Percentiles rank a stretch among this genome's conserved stretches.
These are phyloP conservation scores for Pseudomyrmex cubaensis DNA, from an alignment of 1,140 invertebrate genomes.

Conservation along the genomic window DNA sequence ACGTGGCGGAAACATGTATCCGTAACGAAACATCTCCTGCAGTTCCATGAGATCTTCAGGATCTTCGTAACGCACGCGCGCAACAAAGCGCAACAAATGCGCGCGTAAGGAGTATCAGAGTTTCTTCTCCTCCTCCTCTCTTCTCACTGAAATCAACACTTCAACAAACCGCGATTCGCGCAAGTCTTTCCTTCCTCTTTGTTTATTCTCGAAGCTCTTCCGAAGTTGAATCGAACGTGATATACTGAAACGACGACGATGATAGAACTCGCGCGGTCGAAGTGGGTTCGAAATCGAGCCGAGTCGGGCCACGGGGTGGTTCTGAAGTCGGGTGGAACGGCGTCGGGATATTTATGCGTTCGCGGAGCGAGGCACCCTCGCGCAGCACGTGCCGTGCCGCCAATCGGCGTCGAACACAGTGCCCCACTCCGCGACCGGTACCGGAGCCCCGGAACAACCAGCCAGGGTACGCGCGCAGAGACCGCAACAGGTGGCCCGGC, in stretches of 20 bases:
- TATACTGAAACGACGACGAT: neutral
- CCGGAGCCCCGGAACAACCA: constrained; percentile 44
- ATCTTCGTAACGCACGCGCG: constrained; percentile 1
- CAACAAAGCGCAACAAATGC: neutral
- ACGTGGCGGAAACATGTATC: constrained; percentile 82
- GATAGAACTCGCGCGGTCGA: constrained; percentile 1
- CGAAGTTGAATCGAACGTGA: neutral
- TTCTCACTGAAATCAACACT: constrained; percentile 63
- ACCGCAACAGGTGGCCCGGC: constrained; percentile 83
- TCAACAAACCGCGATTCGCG: constrained; percentile 23
- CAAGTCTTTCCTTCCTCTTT: neutral
- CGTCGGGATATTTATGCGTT: constrained; percentile 81
- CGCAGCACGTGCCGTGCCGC: constrained; percentile 82
- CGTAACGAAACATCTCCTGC: constrained; percentile 84
- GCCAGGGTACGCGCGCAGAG: constrained; percentile 53
- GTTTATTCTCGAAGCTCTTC: too few species aligned
- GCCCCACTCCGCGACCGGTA: constrained; percentile 67
- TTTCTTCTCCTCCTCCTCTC: neutral
- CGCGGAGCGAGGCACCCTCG: constrained; percentile 80
- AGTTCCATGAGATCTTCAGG: constrained; percentile 76
- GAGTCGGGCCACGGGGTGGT: constrained; percentile 71
- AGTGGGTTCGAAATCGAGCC: constrained; percentile 50
- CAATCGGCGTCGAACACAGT: constrained; percentile 70
- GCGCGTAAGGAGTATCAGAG: neutral
- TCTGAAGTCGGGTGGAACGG: constrained; percentile 76